Percentiles rank a stretch among this genome's conserved stretches.
phyloP scores from a whole-genome alignment of 2,888 invertebrate species.

The Luffia ferchaultella region DNA sequence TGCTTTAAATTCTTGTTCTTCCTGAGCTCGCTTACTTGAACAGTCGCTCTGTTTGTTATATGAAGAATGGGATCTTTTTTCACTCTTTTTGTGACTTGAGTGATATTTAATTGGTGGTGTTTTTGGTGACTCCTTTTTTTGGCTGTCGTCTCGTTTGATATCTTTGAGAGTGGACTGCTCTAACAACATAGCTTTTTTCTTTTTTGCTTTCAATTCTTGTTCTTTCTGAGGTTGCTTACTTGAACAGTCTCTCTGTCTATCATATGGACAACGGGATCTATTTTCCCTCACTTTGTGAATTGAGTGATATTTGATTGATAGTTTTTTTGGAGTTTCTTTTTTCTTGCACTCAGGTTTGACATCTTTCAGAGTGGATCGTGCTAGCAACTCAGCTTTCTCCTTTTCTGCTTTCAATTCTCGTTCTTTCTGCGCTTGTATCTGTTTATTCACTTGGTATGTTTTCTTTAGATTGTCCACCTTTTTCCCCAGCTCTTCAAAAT shows the following conservation, averaged over 20 bases:
- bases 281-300: conserved; percentile 47
- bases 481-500: conserved; percentile 51
- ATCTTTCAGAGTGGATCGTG: conserved; percentile 55
- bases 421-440: conserved; percentile 47
- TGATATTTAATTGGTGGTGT: no score
- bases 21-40: no score
- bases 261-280: conserved; percentile 54
- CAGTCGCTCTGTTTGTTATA: no score
- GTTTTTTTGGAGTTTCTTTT: conserved; percentile 58
- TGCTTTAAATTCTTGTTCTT: no score
- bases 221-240: no score
- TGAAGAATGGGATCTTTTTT: no score
- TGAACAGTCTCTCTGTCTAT: conserved; percentile 51
- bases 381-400: conserved; percentile 41
- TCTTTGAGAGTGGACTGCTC: no score
- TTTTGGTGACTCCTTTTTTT: no score
- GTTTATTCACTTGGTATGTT: conserved; percentile 55
- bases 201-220: no score
- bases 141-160: no score
- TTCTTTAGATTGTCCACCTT: conserved; percentile 46
- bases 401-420: conserved; percentile 44
- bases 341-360: conserved; percentile 46
- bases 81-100: no score
- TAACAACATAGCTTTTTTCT: no score
- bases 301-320: conserved; percentile 55